Percentiles rank a stretch among this genome's conserved stretches.
These are phyloP conservation scores for Rotaria sp. DNA, from an alignment of 2,888 invertebrate species.

Conservation along the genomic window DNA sequence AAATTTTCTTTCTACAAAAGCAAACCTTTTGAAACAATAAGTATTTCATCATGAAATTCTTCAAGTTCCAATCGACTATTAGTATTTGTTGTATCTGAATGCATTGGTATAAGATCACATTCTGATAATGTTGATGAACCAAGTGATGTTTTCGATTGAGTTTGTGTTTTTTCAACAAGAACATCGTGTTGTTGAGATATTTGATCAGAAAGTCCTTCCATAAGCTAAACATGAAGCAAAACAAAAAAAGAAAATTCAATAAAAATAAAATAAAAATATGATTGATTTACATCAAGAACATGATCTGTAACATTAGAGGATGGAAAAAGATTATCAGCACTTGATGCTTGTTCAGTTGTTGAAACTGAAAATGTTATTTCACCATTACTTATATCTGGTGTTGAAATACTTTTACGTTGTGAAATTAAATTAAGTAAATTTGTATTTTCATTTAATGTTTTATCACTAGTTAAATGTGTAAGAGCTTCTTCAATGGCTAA, in stretches of 20 bases:
- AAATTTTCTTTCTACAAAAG: neutral
- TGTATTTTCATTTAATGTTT: neutral
- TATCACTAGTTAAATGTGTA: neutral
- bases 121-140: neutral
- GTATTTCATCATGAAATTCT: neutral
- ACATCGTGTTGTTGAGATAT: neutral
- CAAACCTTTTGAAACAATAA: neutral
- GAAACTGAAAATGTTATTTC: constrained; percentile 79
- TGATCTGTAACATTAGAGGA: neutral
- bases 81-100: neutral
- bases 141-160: neutral
- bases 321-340: constrained; percentile 73
- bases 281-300: neutral
- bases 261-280: neutral
- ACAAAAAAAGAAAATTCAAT: neutral
- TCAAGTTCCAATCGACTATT: neutral
- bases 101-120: neutral
- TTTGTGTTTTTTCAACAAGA: neutral
- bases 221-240: neutral
- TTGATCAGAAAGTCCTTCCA: constrained; percentile 11
- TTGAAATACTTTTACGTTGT: constrained; percentile 79
- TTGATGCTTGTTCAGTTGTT: constrained; percentile 81
- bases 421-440: neutral
- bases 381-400: constrained; percentile 69
- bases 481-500: neutral